Evolutionary conservation across 2,113 vertebrate species (phyloP).

Genomic region (Cyprinodon variegatus): DNA sequence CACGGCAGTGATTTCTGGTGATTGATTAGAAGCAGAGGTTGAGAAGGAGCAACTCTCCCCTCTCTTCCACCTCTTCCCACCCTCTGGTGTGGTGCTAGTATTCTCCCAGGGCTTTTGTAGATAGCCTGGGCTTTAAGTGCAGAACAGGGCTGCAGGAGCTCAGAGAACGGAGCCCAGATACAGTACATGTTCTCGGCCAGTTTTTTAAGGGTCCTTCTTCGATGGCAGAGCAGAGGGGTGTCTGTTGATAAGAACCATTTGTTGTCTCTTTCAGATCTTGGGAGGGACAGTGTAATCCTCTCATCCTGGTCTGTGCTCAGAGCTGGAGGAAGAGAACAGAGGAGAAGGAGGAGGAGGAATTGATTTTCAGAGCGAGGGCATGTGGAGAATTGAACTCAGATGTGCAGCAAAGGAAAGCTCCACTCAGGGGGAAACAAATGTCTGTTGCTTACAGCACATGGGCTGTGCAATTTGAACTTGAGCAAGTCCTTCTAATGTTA

Average conservation of each 20-base stretch:
- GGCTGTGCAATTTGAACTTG: slow-evolving; percentile 69
- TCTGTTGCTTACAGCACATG: slow-evolving; percentile 74
- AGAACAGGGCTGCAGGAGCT: slow-evolving; percentile 68
- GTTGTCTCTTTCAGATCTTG: slow-evolving; percentile 73
- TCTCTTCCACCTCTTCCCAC: slow-evolving; percentile 62
- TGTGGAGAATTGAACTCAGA: slow-evolving; percentile 77
- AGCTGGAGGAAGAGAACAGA: slow-evolving; percentile 69
- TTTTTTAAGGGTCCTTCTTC: slow-evolving; percentile 60
- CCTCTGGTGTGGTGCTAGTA: slow-evolving; percentile 56
- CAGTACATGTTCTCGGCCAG: slow-evolving; percentile 52
- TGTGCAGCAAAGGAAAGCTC: slow-evolving; percentile 66
- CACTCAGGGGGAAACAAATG: slow-evolving; percentile 71
- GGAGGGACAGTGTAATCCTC: slow-evolving; percentile 75
- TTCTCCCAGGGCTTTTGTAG: slow-evolving; percentile 69
- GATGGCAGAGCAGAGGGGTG: slow-evolving; percentile 57
- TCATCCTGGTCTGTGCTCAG: slow-evolving; percentile 62
- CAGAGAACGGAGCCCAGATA: slow-evolving; percentile 66
- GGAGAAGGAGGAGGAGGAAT: slow-evolving; percentile 68
- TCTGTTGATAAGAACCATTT: slow-evolving; percentile 77
- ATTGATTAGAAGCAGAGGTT: slow-evolving; percentile 94
- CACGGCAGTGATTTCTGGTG: slow-evolving; percentile 91
- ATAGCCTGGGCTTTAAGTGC: slow-evolving; percentile 68
- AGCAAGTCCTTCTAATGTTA: slow-evolving; percentile 73
- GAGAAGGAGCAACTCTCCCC: slow-evolving; percentile 69
- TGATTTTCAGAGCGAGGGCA: slow-evolving; percentile 74